Evolutionary conservation across 2,888 invertebrate genomes (phyloP), one percentile per base, ranked within the genome.

Genomic region (Cordilura impudica): DNA sequence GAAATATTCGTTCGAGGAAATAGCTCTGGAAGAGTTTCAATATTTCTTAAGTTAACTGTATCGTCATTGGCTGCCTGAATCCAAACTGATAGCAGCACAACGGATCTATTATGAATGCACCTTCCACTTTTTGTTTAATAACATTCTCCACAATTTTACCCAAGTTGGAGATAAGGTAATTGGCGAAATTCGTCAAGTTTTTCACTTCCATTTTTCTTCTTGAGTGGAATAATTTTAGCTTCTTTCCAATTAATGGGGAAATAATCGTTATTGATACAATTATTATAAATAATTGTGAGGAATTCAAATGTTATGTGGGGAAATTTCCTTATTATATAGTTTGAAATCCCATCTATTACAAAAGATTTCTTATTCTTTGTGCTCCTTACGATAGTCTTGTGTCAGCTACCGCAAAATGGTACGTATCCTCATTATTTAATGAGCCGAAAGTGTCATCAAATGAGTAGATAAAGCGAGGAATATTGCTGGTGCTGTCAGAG

Each of bases 241-340:
- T 3, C 18, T 45, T 61, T 61, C 45, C 29, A 61, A 6, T 0
- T 4, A 7, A 5, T 4, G 3, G 61, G 47, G 23, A 66, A 63
- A n/a, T 63, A 63, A 4, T 31, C 18, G 23, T 65, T 65, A 21
- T 60, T 60, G 5, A 60, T 10, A n/a, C 63, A 63, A n/a, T n/a
- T n/a, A n/a, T n/a, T n/a, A n/a, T n/a, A n/a, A n/a, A n/a, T n/a
- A n/a, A n/a, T n/a, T n/a, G 12, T 63, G 29, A 31, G 14, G 21
- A 65, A 39, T 23, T 65, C 35, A 10, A 65, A 4, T 10, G 35
- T 2, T 8, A 12, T 16, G n/a, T 14, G 14, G 5, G 39, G 65
- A 14, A 51, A 14, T 39, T 18, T 65, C 51, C 16, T 63, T 12
- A 63, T 31, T 14, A 63, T 7, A 31, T n/a, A 63, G 16, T 63